Evolutionary conservation across 2,113 vertebrate genomes (phyloP).

Genomic region (Agapornis roseicollis): DNA sequence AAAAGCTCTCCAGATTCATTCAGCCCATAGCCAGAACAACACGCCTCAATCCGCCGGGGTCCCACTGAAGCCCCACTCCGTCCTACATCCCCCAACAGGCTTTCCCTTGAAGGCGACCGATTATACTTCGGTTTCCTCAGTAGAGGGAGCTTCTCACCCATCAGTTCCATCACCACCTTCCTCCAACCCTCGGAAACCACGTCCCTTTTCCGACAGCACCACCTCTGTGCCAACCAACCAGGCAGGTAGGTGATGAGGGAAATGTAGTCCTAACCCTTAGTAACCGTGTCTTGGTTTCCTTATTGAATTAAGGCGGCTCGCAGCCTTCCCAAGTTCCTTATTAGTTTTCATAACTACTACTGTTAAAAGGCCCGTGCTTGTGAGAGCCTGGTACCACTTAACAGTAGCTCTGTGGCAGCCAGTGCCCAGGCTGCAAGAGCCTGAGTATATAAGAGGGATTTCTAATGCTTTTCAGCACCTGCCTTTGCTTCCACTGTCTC

Average conservation of each 20-base stretch:
- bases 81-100: fast-evolving
- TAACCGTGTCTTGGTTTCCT: fast-evolving
- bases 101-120: fast-evolving
- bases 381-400: neutral
- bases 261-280: neutral
- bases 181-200: neutral
- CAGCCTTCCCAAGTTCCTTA: neutral
- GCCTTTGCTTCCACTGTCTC: neutral
- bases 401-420: neutral
- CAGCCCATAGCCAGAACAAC: neutral
- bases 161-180: neutral
- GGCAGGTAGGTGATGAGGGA: neutral
- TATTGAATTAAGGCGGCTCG: neutral
- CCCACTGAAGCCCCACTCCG: neutral
- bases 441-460: neutral
- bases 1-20: neutral
- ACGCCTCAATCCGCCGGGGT: fast-evolving
- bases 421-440: neutral
- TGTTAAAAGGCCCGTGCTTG: neutral
- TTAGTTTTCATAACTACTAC: neutral
- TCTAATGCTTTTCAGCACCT: neutral
- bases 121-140: neutral
- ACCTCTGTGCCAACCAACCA: fast-evolving
- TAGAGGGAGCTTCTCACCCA: slow-evolving; percentile 61
- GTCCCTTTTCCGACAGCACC: neutral